A percentile compares a stretch with the other conserved stretches of the same genome.
These are phyloP conservation scores for Sphinx pinastri DNA, from an alignment of 2,888 invertebrate species.

Conservation along the genomic window DNA sequence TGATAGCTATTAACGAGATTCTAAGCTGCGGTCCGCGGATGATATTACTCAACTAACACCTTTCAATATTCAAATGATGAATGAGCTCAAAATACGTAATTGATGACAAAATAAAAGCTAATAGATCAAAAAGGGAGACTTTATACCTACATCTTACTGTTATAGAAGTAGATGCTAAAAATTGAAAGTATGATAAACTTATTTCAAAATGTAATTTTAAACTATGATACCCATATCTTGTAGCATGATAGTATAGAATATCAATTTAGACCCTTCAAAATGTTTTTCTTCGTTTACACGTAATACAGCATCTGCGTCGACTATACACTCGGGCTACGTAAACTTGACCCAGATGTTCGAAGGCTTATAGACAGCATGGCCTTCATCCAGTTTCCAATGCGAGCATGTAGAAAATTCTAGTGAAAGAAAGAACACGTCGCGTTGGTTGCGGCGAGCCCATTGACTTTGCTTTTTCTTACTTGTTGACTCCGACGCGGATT, in stretches of 20 bases:
- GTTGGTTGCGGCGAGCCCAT: slow-evolving; percentile 43
- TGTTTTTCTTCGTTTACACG: neutral
- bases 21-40: slow-evolving; percentile 40
- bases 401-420: slow-evolving; percentile 48
- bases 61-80: neutral
- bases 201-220: too few species aligned
- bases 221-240: slow-evolving; percentile 1
- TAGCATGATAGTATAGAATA: slow-evolving; percentile 23
- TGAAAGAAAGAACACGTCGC: slow-evolving; percentile 43
- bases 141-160: too few species aligned
- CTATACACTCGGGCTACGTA: slow-evolving; percentile 43
- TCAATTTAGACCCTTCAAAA: neutral
- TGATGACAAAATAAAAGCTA: neutral
- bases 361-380: slow-evolving; percentile 51
- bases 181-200: too few species aligned
- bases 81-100: too few species aligned
- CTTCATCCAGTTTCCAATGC: slow-evolving; percentile 55
- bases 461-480: slow-evolving; percentile 17
- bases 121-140: too few species aligned
- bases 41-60: slow-evolving; percentile 38
- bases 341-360: slow-evolving; percentile 57
- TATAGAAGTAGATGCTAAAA: too few species aligned
- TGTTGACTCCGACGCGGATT: slow-evolving; percentile 19
- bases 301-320: neutral
- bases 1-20: slow-evolving; percentile 54